Evolutionary conservation across 2,797 vertebrate genomes (phyloP), one percentile per base, ranked within the genome.

Genomic region (Scarus forsteni): DNA sequence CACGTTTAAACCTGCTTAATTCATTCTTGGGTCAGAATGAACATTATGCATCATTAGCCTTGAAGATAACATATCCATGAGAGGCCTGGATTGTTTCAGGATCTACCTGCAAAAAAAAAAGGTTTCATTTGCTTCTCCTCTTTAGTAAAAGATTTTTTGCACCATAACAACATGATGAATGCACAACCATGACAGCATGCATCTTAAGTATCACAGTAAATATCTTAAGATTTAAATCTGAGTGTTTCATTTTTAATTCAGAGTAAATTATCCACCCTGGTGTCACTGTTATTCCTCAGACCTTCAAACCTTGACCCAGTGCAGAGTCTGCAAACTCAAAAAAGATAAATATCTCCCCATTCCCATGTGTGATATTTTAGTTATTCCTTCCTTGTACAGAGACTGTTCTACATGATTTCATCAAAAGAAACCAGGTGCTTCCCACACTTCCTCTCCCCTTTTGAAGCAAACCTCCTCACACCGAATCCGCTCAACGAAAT

Each of bases 401-500:
- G 6, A 15, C 54, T 7, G 5, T 36, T 11, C 7, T 35, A 45
- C 43, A 59, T 9, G 48, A 60, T 54, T 73, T 27, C 36, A 62
- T 67, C 44, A 50, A 69, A 73, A 49, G 48, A 36, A 40, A 16
- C 10, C 40, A 15, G 52, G 60, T 49, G 56, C 58, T 63, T 65
- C 59, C 16, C 60, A 70, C 46, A 64, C 44, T 19, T 50, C 56
- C 15, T 50, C 5, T 70, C 49, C 66, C 19, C 35, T 13, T 65
- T 72, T 82, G 39, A 64, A 55, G n/a, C 43, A 55, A 7, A 71
- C 48, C 43, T 64, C 49, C 43, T 71, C 14, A 11, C 48, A 46
- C 46, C 43, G 60, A 74, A 63, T 60, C 49, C n/a, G 13, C 38
- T 65, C n/a, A 36, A 75, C 62, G 66, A 48, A 79, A 75, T 48